Evolutionary conservation across 2,888 invertebrate genomes (phyloP), one percentile per base, ranked within the genome.

Genomic region (Apodemia hepburni): DNA sequence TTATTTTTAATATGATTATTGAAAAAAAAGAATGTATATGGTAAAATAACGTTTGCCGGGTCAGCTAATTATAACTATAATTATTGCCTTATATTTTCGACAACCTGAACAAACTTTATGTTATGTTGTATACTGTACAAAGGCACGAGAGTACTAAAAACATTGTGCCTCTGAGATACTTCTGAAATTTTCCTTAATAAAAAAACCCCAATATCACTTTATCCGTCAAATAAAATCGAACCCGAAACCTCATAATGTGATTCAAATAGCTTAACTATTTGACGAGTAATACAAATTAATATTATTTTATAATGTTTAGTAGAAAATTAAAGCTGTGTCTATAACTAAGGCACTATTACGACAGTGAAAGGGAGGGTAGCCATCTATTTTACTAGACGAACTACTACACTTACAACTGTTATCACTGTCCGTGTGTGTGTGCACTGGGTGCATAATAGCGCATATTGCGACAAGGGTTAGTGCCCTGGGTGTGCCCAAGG

Each of bases 301-400:
- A 42, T 15, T 15, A 42, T 15, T 15, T 35, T 35, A 9, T 9
- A 35, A 9, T 35, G 9, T 35, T 35, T 42, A 15, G 4, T 42
- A 15, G 12, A 60, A 29, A 33, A 18, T 22, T 27, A 22, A 51
- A 12, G 51, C 12, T 22, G 15, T 29, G 47, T 49, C 17, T 27
- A 17, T 60, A 8, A 27, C 29, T 61, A 38, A n/a, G 81, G 80
- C 80, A 74, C 80, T 73, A 75, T 82, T 82, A 77, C 79, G 79
- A 77, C 75, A 86, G 89, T 88, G 89, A 90, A 90, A 90, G 89
- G 88, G 83, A 85, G 87, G 88, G 87, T 87, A 78, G 79, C 82
- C 83, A 87, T 87, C 85, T 85, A 82, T 85, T 85, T 81, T 79
- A 81, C 77, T 79, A 78, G 81, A 84, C 78, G 77, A 78, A 78